phyloP scores from a whole-genome alignment of 2,797 vertebrate species.

The Graptemys geographica region DNA sequence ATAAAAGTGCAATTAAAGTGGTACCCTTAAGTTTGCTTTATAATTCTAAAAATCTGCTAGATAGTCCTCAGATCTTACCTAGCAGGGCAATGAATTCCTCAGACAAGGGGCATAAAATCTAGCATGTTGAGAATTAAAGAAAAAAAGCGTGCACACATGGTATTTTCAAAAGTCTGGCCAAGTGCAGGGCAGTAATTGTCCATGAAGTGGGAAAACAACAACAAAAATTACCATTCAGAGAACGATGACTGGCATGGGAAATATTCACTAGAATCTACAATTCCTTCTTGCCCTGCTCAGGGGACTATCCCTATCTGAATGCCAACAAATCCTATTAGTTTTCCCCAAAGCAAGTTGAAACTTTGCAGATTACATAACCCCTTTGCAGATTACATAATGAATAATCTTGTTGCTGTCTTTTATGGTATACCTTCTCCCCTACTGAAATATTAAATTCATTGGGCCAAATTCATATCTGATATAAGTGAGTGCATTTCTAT shows the following conservation, averaged over 20 bases:
- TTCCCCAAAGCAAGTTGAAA: neutral
- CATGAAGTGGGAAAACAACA: neutral
- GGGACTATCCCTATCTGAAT: neutral
- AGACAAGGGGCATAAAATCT: slow-evolving; percentile 7
- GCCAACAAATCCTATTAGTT: neutral
- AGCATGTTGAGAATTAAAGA: neutral
- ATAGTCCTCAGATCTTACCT: slow-evolving; percentile 1
- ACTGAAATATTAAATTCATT: accelerated
- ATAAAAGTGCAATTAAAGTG: neutral
- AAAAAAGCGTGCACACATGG: neutral
- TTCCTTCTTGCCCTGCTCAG: neutral
- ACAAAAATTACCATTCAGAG: neutral
- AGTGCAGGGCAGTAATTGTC: neutral
- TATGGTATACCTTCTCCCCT: neutral
- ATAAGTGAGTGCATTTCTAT: accelerated
- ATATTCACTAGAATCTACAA: neutral
- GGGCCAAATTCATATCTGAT: accelerated
- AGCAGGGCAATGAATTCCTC: slow-evolving; percentile 19
- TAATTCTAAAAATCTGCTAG: slow-evolving; percentile 32
- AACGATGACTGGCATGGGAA: neutral
- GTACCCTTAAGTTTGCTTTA: neutral
- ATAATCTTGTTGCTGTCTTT: neutral
- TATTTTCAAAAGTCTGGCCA: neutral
- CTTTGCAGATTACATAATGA: neutral
- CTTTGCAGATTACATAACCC: neutral